Evolutionary conservation across 2,113 vertebrate genomes (phyloP), one percentile per base, ranked within the genome.

Genomic region (Burhinus bistriatus): DNA sequence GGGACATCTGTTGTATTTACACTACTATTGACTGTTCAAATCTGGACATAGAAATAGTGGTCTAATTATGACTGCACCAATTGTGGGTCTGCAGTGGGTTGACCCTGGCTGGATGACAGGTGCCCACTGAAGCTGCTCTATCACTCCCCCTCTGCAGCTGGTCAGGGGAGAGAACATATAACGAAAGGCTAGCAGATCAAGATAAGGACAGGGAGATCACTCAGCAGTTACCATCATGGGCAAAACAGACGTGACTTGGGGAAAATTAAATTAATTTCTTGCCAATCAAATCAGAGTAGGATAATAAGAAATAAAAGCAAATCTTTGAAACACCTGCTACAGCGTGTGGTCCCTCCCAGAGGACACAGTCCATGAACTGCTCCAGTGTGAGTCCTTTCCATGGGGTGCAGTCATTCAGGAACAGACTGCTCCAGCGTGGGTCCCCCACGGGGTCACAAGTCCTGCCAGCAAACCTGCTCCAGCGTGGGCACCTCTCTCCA

Each of bases 151-250:
- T 20, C 7, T 81, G n/a, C 45, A 52, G 1, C 8, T 47, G 42
- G 10, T 15, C 17, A 76, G 12, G 8, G 5, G 3, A 81, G 10
- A 68, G 9, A 72, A 81, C 72, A 52, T 27, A 23, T 15, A 88
- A 66, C 3, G 0, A 62, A 76, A 72, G 11, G 2, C 21, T 57
- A 6, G 0, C 71, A 29, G 5, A 12, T 38, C 59, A 38, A 62
- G 36, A 38, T 38, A 62, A 72, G 14, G 19, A 57, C 18, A 57
- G 18, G 8, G n/a, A 51, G 11, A 42, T 68, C 12, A 17, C 9
- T 76, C 42, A 57, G 2, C 26, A 34, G 7, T 47, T 81, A 36
- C 9, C 2, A 1, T 42, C 21, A 8, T 0, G 1, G 6, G 18
- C 15, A 88, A 83, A 80, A 19, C 8, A 91, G 6, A 32, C 44